Conservation (phyloP, 1,140 invertebrate genomes). For the Macrotrachela quadricornifera region DNA sequence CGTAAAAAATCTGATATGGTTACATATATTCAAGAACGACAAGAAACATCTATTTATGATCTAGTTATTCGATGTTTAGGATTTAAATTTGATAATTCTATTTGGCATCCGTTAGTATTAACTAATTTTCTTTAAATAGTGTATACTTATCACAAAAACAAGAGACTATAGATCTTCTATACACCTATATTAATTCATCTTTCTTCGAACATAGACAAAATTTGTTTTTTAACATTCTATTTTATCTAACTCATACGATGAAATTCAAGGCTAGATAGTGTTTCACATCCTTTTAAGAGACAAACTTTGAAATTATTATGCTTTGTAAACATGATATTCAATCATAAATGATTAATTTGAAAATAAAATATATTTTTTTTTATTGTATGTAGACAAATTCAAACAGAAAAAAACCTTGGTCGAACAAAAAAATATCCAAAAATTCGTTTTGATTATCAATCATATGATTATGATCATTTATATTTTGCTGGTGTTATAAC, state of each 20-base stretch:
- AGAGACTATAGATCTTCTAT: too few relatives aligned
- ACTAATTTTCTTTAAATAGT: not conserved
- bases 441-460: slow-evolving; percentile 28
- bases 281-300: too few relatives aligned
- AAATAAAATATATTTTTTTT: too few relatives aligned
- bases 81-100: slow-evolving; percentile 25
- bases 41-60: slow-evolving; percentile 19
- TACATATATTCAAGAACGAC: not conserved
- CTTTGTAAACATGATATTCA: too few relatives aligned
- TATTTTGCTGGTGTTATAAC: slow-evolving; percentile 28
- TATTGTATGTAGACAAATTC: not conserved
- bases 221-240: too few relatives aligned
- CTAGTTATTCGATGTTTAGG: slow-evolving; percentile 29
- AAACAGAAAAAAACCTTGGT: not conserved
- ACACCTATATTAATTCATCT: too few relatives aligned
- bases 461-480: slow-evolving; percentile 18
- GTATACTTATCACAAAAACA: not conserved
- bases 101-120: slow-evolving; percentile 25
- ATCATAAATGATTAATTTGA: too few relatives aligned
- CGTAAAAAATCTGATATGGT: not conserved
- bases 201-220: too few relatives aligned
- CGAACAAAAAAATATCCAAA: slow-evolving; percentile 24
- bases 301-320: too few relatives aligned
- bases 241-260: too few relatives aligned
- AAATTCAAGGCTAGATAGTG: not conserved